Base-by-base conservation (phyloP, 2,113 vertebrate species). In the mouse (Mus musculus) region DNA sequence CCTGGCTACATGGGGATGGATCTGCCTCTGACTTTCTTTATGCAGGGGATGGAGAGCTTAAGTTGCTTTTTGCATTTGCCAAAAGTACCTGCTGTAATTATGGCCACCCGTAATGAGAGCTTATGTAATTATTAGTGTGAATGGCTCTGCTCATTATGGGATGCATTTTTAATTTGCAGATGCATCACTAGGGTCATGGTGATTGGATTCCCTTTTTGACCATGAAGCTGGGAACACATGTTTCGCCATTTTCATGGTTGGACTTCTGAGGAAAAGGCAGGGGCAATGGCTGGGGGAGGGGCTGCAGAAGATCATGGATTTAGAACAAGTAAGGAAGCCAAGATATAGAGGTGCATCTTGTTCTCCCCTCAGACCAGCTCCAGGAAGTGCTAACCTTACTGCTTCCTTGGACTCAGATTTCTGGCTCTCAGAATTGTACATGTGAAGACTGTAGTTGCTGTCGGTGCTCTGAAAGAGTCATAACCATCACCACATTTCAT, bases 121-220 rank as follows among this genome's bases (percentile, higher is more conserved):
- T 97, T 96, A 49, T 98, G 96, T 98, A 98, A 98, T 99, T 98
- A 98, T 98, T 98, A 98, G 98, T 98, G 98, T 98, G 98, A 98
- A 97, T 97, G 94, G 61, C 97, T 97, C 97, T 96, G 96, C 97
- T 95, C 97, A 94, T 98, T 95, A 98, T 78, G 94, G 97, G 98
- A 97, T 93, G 96, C 93, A 98, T 98, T 98, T 98, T 98, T 98
- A 98, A 98, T 98, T 98, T 94, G 90, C 88, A 95, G 98, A 97
- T 93, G 93, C 94, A 65, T 95, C 96, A 86, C 93, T 87, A 77
- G 96, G 71, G 94, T 82, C 96, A 95, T 42, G 63, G 84, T 87
- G 88, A 97, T 98, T 96, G 87, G 91, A 96, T 97, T 98, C 97
- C 96, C 95, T 95, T 97, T 80, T 96, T 97, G 98, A 95, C 97